A percentile compares a stretch with the other conserved stretches of the same genome.
These are phyloP conservation scores for Colossoma macropomum DNA, from an alignment of 2,113 vertebrate species.

Conservation along the genomic window DNA sequence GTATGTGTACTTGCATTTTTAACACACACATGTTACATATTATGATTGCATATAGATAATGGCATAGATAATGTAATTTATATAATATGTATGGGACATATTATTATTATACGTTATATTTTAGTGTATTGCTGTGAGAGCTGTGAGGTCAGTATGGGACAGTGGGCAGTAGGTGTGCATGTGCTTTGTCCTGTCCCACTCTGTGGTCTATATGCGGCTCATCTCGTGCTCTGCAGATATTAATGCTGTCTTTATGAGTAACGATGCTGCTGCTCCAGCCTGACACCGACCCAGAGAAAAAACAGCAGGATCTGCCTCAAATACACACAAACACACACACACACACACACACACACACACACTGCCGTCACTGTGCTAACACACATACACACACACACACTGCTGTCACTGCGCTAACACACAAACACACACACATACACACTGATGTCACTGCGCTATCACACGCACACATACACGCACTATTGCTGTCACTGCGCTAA, in stretches of 20 bases:
- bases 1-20: too few species aligned
- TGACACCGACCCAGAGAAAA: slow-evolving; percentile 83
- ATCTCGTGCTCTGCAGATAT: slow-evolving; percentile 83
- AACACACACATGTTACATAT: too few species aligned
- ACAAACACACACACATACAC: slow-evolving; percentile 34
- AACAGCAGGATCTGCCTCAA: slow-evolving; percentile 72
- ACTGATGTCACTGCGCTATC: not conserved
- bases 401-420: slow-evolving; percentile 3
- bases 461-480: too few species aligned
- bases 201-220: slow-evolving; percentile 81
- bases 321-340: slow-evolving; percentile 41
- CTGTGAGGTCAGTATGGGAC: slow-evolving; percentile 5
- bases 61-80: too few species aligned
- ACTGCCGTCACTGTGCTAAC: too few species aligned
- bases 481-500: too few species aligned
- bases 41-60: too few species aligned
- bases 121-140: not conserved
- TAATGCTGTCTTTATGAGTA: slow-evolving; percentile 91
- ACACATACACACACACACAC: slow-evolving; percentile 35
- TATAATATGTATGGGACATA: too few species aligned
- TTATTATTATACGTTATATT: not conserved
- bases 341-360: slow-evolving; percentile 42
- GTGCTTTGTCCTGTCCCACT: slow-evolving; percentile 39
- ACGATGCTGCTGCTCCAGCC: slow-evolving; percentile 78
- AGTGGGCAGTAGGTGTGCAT: not conserved